Percentiles rank a stretch among this genome's conserved stretches.
phyloP scores from a whole-genome alignment of 2,113 vertebrate genomes.

The Montifringilla adamsi region DNA sequence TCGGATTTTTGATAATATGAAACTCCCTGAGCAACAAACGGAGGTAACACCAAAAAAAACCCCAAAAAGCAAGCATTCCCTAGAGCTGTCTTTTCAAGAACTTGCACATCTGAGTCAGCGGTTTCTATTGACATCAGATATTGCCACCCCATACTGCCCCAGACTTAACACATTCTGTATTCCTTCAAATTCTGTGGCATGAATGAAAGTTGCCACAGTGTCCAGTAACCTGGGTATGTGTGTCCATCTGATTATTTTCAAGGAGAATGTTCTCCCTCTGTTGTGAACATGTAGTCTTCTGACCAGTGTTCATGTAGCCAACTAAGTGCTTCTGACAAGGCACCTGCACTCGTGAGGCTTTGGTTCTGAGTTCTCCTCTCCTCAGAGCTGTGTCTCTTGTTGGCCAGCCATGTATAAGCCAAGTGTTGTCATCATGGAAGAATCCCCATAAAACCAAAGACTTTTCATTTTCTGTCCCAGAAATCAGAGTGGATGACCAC shows the following conservation, averaged over 20 bases:
- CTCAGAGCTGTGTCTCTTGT: background rate
- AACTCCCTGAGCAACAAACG: conserved; percentile 94
- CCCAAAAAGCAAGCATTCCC: background rate
- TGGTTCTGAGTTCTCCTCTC: background rate
- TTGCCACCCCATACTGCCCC: background rate
- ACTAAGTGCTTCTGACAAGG: background rate
- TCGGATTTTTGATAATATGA: conserved; percentile 98
- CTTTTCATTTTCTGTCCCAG: conserved; percentile 64
- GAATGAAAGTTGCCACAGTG: background rate
- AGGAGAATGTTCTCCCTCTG: background rate
- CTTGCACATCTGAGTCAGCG: background rate
- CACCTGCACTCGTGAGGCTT: background rate
- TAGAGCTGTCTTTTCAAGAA: background rate
- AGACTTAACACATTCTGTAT: accelerated
- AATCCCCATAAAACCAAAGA: background rate
- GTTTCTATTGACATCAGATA: background rate
- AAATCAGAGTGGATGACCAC: conserved; percentile 99
- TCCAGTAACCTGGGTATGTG: background rate
- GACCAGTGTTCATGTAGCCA: background rate
- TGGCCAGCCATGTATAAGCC: background rate
- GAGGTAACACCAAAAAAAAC: conserved; percentile 76
- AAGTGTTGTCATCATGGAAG: background rate
- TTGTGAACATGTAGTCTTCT: background rate
- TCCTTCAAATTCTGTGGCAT: background rate
- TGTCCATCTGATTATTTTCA: background rate